phyloP scores from a whole-genome alignment of 2,888 invertebrate genomes.

The Aphodius sticticus region DNA sequence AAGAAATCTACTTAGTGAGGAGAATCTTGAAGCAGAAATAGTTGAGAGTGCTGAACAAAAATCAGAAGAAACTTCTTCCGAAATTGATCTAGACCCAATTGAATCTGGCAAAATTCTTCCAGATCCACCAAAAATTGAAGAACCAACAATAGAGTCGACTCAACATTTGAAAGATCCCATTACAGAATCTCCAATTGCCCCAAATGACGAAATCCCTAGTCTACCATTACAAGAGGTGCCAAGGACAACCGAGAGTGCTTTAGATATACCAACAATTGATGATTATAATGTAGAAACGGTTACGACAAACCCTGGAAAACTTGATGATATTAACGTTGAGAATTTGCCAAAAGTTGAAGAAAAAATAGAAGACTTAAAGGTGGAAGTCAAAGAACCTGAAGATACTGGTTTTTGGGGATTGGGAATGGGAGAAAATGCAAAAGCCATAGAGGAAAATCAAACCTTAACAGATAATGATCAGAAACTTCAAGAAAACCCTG shows the following conservation, averaged over 20 bases:
- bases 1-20: background rate
- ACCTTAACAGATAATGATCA: background rate
- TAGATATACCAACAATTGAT: slow-evolving; percentile 7
- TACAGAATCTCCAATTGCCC: background rate
- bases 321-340: slow-evolving; percentile 5
- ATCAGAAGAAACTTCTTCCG: background rate
- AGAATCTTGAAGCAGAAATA: slow-evolving; percentile 19
- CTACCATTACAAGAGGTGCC: background rate
- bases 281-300: slow-evolving; percentile 13
- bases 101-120: background rate
- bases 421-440: background rate
- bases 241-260: slow-evolving; percentile 8
- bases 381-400: background rate
- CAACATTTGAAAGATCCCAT: background rate
- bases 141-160: background rate
- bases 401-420: background rate
- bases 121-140: background rate
- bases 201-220: background rate
- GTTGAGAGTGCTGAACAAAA: background rate
- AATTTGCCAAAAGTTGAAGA: slow-evolving; percentile 23
- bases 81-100: background rate
- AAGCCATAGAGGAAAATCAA: background rate
- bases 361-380: slow-evolving; percentile 17
- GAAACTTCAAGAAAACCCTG: background rate
- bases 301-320: slow-evolving; percentile 16